Conservation (phyloP, 2,888 invertebrate genomes). For the Perizoma affinitatum region DNA sequence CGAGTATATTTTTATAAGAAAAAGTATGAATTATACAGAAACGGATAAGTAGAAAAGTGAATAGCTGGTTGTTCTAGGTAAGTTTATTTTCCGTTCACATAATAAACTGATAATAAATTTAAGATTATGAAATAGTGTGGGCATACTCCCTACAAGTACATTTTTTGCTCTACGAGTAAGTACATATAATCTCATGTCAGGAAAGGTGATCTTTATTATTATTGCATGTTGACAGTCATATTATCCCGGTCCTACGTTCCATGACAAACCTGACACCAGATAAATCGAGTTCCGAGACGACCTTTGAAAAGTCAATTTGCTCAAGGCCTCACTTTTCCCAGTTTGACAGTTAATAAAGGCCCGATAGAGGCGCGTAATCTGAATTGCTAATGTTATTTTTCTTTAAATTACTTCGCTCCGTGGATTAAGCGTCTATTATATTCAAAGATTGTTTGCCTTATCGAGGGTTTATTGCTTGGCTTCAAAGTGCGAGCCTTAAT, state of each 20-base stretch:
- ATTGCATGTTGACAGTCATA: neutral
- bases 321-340: constrained; percentile 58
- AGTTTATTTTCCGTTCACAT: no score
- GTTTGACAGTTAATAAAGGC: constrained; percentile 79
- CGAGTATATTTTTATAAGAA: no score
- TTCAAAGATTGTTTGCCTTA: constrained; percentile 71
- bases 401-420: constrained; percentile 76
- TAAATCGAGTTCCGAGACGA: constrained; percentile 55
- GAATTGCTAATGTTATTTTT: constrained; percentile 84
- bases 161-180: no score
- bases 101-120: no score
- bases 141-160: no score
- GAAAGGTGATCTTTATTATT: no score
- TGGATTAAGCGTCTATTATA: constrained; percentile 75
- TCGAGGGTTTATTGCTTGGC: constrained; percentile 55
- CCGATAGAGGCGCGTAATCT: constrained; percentile 69
- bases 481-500: constrained; percentile 43
- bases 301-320: constrained; percentile 73
- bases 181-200: no score
- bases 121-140: no score
- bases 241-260: constrained; percentile 1
- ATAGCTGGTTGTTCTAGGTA: no score
- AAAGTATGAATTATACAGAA: no score
- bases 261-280: constrained; percentile 52
- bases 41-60: no score